Evolutionary conservation across 1,140 invertebrate genomes (phyloP), one percentile per base, ranked within the genome.

Genomic region (Bombyx mandarina): DNA sequence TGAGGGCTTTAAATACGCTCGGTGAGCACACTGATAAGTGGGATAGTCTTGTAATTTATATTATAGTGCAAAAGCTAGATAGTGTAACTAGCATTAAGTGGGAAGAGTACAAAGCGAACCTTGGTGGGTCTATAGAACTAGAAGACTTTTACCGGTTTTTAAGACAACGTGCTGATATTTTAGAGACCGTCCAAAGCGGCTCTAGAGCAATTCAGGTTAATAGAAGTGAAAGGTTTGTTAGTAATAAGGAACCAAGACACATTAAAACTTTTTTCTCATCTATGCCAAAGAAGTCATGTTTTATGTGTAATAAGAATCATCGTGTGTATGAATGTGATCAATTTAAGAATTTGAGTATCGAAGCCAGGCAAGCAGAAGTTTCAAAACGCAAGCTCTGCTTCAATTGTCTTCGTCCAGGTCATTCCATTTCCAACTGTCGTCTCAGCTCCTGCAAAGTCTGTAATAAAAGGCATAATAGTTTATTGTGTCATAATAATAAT

Each of bases 61-160:
- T 62, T 1, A 52, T 65, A 45, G 22, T 54, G 56, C 53, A 61
- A 52, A 45, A 67, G 58, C 7, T 83, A 60, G 50, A 70, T 77
- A 1, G 67, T 71, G 53, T 68, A 68, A 72, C 71, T 66, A 0
- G 71, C 71, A 0, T 58, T 75, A 56, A 59, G 50, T 61, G 62
- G 67, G 65, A 63, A 61, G 59, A 68, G 56, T 56, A 56, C 49
- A 62, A 54, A 43, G 69, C 65, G 10, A 60, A 9, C 46, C 43
- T 58, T 6, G 22, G 18, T 1, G 49, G 56, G 9, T 49, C 57
- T 56, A 58, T 61, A n/a, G 8, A 52, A 2, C 45, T 63, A 26
- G 35, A 47, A 43, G 47, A 66, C 9, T 66, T 66, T 54, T 45
- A 46, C 8, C 12, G 10, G 9, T 67, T 67, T 56, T 45, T 67